Percentiles rank a stretch among this genome's conserved stretches.
These are phyloP conservation scores for Bergia sp. DNA, from an alignment of 92 coral and sea anemone species.

Conservation along the genomic window DNA sequence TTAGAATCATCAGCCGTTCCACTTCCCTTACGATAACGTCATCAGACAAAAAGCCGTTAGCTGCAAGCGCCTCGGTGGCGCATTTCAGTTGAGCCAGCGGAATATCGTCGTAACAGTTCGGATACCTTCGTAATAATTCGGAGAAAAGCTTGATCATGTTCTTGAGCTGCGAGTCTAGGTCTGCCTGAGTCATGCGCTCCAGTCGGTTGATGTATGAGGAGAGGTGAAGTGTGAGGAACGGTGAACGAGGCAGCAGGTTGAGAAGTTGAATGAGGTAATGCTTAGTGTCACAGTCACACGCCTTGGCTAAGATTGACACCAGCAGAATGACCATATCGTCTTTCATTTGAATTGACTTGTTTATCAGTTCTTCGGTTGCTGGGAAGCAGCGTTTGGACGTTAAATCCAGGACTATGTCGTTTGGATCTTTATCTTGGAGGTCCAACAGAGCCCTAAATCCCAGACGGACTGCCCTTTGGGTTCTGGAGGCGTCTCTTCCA, in stretches of 20 bases:
- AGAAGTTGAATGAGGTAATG: constrained; percentile 60
- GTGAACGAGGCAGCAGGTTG: constrained; percentile 67
- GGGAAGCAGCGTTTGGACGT: constrained; percentile 73
- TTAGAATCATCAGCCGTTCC: constrained; percentile 55
- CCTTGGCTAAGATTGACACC: constrained; percentile 70
- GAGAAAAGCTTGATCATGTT: constrained; percentile 66
- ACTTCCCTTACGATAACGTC: constrained; percentile 47
- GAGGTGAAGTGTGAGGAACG: constrained; percentile 60
- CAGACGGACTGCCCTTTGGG: constrained; percentile 49
- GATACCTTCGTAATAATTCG: constrained; percentile 65
- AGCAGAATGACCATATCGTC: constrained; percentile 71
- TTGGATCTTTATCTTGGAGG: constrained; percentile 68
- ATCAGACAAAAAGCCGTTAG: constrained; percentile 24
- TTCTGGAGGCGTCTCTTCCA: background rate
- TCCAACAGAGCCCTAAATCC: constrained; percentile 71
- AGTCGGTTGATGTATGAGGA: constrained; percentile 70
- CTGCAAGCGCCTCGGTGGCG: constrained; percentile 24
- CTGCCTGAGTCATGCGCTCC: constrained; percentile 32
- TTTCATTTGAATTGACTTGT: constrained; percentile 45
- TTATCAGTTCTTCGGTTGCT: constrained; percentile 67
- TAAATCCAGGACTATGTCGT: constrained; percentile 78
- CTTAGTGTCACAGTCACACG: constrained; percentile 70
- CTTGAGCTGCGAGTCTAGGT: constrained; percentile 50
- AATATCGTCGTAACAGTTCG: constrained; percentile 68
- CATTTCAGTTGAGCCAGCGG: constrained; percentile 71